These are phyloP conservation scores for Pituophis catenifer DNA, from an alignment of 2,113 vertebrate genomes.

Conservation along the genomic window DNA sequence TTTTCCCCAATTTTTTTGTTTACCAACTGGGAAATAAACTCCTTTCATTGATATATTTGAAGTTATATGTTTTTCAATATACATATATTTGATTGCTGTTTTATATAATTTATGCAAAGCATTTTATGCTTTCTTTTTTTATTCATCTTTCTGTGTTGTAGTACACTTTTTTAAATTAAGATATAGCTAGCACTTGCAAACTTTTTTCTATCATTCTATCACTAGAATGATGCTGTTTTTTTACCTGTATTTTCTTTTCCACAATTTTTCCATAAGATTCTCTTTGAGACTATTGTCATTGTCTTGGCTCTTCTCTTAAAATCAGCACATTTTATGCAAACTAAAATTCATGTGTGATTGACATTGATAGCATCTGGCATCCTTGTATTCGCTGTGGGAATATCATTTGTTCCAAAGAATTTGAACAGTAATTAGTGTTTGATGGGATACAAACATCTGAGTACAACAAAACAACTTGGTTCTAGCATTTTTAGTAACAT, in stretches of 20 bases:
- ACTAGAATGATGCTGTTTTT: not conserved
- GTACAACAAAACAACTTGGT: not conserved
- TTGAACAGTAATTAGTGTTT: not conserved
- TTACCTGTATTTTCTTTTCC: not conserved
- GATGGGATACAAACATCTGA: not conserved
- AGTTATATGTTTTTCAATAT: not conserved
- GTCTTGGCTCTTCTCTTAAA: not conserved
- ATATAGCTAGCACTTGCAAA: not conserved
- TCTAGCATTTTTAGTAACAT: not conserved
- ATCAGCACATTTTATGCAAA: not conserved
- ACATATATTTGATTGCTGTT: not conserved
- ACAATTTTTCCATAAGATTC: not conserved
- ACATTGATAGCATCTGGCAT: not conserved
- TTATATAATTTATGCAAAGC: not conserved
- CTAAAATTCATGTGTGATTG: not conserved
- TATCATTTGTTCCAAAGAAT: not conserved
- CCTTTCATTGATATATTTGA: not conserved
- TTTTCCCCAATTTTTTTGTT: not conserved
- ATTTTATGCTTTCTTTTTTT: not conserved
- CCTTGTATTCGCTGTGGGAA: slow-evolving; percentile 6
- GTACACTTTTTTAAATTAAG: not conserved
- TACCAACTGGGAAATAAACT: not conserved
- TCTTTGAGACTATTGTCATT: not conserved
- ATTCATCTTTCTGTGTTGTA: not conserved
- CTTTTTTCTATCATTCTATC: not conserved